These are phyloP conservation scores for Brotula barbata DNA, from an alignment of 2,797 vertebrate species.

Conservation along the genomic window DNA sequence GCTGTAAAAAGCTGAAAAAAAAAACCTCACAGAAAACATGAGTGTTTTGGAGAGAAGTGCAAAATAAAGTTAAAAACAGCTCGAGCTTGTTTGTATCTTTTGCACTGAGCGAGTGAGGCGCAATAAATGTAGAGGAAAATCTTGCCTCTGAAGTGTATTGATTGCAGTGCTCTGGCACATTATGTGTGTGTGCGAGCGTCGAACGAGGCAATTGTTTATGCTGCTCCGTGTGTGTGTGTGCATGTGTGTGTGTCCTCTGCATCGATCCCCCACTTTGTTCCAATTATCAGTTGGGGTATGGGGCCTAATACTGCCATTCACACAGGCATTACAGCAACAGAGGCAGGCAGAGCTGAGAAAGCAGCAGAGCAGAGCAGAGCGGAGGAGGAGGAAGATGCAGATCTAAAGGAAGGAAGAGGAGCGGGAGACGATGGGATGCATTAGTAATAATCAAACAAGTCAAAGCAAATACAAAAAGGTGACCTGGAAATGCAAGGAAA, in stretches of 20 bases:
- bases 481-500: not conserved
- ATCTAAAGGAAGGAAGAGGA: not conserved
- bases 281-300: slow-evolving; percentile 76
- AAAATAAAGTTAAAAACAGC: slow-evolving; percentile 15
- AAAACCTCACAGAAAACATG: too few species aligned
- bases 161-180: slow-evolving; percentile 48
- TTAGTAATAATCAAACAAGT: slow-evolving; percentile 1
- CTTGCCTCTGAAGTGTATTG: slow-evolving; percentile 63
- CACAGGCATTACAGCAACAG: slow-evolving; percentile 61
- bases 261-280: slow-evolving; percentile 80
- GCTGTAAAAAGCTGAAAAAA: too few species aligned
- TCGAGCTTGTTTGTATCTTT: slow-evolving; percentile 14
- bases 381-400: slow-evolving; percentile 16
- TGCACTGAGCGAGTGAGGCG: slow-evolving; percentile 36
- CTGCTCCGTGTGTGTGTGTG: slow-evolving; percentile 22
- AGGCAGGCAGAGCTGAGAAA: slow-evolving; percentile 35
- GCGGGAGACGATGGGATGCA: slow-evolving; percentile 18
- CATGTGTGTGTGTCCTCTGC: slow-evolving; percentile 44
- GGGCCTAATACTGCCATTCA: slow-evolving; percentile 68
- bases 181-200: slow-evolving; percentile 39
- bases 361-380: slow-evolving; percentile 24
- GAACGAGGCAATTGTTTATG: slow-evolving; percentile 58
- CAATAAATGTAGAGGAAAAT: slow-evolving; percentile 65
- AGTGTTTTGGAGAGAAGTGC: too few species aligned
- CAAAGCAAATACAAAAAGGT: not conserved